A percentile compares a stretch with the other conserved stretches of the same genome.
phyloP scores from a whole-genome alignment of 2,113 vertebrate genomes.

The Triplophysa tibetana region DNA sequence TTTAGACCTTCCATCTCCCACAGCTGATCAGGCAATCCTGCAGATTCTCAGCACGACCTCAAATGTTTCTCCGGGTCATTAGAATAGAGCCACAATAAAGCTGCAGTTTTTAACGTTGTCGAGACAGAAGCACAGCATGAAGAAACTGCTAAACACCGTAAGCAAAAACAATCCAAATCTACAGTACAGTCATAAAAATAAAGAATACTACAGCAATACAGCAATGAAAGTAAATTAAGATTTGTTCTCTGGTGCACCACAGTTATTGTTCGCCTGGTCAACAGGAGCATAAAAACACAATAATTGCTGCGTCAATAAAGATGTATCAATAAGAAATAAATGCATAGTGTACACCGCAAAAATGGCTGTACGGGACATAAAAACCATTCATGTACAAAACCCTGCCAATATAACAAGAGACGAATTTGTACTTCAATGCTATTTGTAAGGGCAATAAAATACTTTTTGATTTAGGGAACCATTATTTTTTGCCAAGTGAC shows the following conservation, averaged over 20 bases:
- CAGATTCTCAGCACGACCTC: no score
- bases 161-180: background rate
- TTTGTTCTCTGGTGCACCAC: background rate
- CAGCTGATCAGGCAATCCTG: background rate
- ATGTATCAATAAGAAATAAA: background rate
- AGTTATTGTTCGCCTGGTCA: background rate
- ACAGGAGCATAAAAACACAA: background rate
- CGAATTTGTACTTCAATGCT: no score
- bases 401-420: no score
- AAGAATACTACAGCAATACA: background rate
- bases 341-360: background rate
- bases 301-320: background rate
- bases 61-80: no score
- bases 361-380: background rate
- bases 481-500: no score
- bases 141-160: background rate
- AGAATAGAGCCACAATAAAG: background rate
- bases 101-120: background rate
- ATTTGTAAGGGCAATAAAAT: no score
- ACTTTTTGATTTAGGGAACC: no score
- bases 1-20: background rate
- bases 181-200: background rate
- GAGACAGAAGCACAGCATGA: background rate
- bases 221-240: background rate
- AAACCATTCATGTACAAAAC: no score